A percentile compares a stretch with the other conserved stretches of the same genome.
phyloP scores from a whole-genome alignment of 53 echinoderm and acorn worm species.

The Holothuria scabra region DNA sequence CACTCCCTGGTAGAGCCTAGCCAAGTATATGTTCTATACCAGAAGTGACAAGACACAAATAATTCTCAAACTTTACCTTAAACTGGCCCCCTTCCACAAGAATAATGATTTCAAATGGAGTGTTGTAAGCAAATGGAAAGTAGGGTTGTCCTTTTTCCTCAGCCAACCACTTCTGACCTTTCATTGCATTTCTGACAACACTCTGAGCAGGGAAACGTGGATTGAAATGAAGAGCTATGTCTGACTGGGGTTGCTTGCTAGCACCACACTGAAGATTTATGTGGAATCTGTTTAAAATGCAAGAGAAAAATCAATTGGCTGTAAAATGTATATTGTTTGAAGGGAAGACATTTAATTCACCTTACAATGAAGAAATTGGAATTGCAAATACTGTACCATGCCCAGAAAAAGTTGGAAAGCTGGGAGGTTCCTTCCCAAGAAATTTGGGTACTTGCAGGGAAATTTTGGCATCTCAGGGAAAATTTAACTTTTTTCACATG shows the following conservation, averaged over 20 bases:
- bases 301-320: background rate
- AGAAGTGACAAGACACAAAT: no score
- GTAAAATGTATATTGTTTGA: no score
- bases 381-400: no score
- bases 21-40: no score
- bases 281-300: conserved; percentile 62
- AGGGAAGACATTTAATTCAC: no score
- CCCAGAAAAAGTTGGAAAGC: no score
- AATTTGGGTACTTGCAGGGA: no score
- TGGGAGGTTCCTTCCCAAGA: no score
- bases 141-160: conserved; percentile 67
- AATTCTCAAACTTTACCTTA: conserved; percentile 60
- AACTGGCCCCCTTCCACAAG: conserved; percentile 72
- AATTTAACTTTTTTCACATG: no score
- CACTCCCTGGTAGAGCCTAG: no score
- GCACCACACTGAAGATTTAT: conserved; percentile 77
- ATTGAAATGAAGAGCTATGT: conserved; percentile 89
- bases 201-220: conserved; percentile 69
- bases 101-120: conserved; percentile 82
- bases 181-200: conserved; percentile 71
- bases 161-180: conserved; percentile 59
- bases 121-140: conserved; percentile 76
- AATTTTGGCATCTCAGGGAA: no score
- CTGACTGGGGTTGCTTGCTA: conserved; percentile 60
- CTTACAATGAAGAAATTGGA: no score